phyloP scores from a whole-genome alignment of 2,797 vertebrate species.

The Brotogeris chrysoptera region DNA sequence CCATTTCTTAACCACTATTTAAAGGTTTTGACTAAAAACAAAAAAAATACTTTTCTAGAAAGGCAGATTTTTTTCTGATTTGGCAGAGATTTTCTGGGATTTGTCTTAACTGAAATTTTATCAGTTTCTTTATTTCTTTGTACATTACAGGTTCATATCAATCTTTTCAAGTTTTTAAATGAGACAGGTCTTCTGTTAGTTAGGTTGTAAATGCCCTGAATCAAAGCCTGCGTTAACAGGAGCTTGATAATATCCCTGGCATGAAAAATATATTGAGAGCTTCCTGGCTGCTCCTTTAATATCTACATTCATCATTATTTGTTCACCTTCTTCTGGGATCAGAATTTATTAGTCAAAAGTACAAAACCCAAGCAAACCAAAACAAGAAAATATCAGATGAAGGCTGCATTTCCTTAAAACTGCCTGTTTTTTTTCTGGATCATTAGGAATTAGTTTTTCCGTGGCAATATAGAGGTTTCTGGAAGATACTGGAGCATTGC shows the following conservation, averaged over 20 bases:
- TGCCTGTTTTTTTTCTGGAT: neutral
- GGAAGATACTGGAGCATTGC: neutral
- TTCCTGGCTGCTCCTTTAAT: conserved; percentile 12
- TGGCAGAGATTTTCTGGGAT: neutral
- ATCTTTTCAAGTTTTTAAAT: neutral
- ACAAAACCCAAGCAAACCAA: neutral
- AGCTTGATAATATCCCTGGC: neutral
- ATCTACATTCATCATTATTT: neutral
- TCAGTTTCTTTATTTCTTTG: neutral
- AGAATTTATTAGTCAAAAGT: neutral
- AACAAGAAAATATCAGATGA: neutral
- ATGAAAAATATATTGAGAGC: neutral
- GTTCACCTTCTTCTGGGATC: neutral
- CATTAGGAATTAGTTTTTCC: neutral
- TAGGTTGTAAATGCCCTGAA: neutral
- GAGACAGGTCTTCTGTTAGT: neutral
- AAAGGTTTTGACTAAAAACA: neutral
- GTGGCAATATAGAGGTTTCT: neutral
- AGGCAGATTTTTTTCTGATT: neutral
- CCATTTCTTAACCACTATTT: neutral
- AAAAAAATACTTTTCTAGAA: neutral
- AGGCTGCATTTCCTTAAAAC: neutral
- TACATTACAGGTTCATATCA: neutral
- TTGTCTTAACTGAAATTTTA: neutral
- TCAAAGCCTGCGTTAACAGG: neutral